These are phyloP conservation scores for Drosophila setifemur DNA, from an alignment of 1,140 invertebrate species.

Conservation along the genomic window DNA sequence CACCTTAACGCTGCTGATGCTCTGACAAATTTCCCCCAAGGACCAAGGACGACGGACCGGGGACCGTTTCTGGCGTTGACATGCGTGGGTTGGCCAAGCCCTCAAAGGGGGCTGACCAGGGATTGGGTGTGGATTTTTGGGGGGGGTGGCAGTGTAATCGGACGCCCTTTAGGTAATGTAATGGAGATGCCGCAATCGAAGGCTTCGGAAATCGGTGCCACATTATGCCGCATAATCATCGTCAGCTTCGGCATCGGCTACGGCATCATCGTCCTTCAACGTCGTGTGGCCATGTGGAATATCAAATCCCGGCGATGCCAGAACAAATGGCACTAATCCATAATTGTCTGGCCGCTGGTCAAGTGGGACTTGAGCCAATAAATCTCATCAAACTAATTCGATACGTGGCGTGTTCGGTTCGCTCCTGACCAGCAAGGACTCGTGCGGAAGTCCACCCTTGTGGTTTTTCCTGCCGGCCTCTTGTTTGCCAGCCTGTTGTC, in stretches of 20 bases:
- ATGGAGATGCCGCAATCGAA: conserved; percentile 48
- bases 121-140: conserved; percentile 1
- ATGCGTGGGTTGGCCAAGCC: conserved; percentile 62
- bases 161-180: conserved; percentile 70
- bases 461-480: conserved; percentile 70
- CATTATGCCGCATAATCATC: conserved; percentile 60
- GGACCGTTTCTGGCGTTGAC: conserved; percentile 55
- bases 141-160: conserved; percentile 50
- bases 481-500: conserved; percentile 80
- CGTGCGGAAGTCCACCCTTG: conserved; percentile 52
- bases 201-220: conserved; percentile 63
- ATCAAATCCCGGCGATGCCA: conserved; percentile 36
- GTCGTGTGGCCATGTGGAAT: conserved; percentile 47
- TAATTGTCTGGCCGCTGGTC: conserved; percentile 77
- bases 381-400: conserved; percentile 81
- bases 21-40: conserved; percentile 82
- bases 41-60: conserved; percentile 71
- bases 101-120: conserved; percentile 3
- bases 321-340: conserved; percentile 81
- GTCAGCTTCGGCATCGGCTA: conserved; percentile 17
- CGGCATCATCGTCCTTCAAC: conserved; percentile 29
- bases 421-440: conserved; percentile 1
- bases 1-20: conserved; percentile 82
- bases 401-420: conserved; percentile 39
- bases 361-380: conserved; percentile 81